These are phyloP conservation scores for Papilio glaucus DNA, from an alignment of 1,140 invertebrate species.

Conservation along the genomic window DNA sequence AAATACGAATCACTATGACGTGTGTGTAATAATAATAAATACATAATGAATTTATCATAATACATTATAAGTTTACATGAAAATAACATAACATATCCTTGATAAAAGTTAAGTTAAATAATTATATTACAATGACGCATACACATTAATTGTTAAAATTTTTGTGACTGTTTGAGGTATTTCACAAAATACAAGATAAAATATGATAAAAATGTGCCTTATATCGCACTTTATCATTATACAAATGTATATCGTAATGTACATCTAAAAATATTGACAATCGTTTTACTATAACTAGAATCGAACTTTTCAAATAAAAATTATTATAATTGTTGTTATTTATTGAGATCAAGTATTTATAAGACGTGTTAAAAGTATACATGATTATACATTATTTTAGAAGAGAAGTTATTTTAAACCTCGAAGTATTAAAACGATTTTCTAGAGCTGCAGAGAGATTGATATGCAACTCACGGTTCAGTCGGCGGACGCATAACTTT, in stretches of 20 bases:
- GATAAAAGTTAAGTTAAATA: neutral
- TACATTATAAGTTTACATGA: neutral
- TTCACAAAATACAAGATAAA: neutral
- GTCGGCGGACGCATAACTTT: constrained; percentile 30
- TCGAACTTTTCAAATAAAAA: neutral
- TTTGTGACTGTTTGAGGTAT: constrained; percentile 15
- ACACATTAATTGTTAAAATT: neutral
- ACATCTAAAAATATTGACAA: constrained; percentile 7
- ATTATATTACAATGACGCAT: neutral
- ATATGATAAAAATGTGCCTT: neutral
- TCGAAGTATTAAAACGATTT: neutral
- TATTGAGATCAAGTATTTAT: constrained; percentile 2
- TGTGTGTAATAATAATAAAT: neutral
- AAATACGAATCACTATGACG: neutral
- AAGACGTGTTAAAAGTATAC: neutral
- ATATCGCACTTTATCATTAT: neutral
- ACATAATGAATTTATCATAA: too few relatives aligned
- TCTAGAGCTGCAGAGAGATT: constrained; percentile 1
- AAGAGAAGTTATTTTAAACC: neutral
- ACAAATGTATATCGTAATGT: neutral
- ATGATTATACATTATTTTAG: neutral
- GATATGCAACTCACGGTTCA: neutral
- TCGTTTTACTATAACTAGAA: constrained; percentile 6
- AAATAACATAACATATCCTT: neutral
- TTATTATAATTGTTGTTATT: neutral